Evolutionary conservation across 2,888 invertebrate genomes (phyloP), one percentile per base, ranked within the genome.

Genomic region (Eurytoma californica): DNA sequence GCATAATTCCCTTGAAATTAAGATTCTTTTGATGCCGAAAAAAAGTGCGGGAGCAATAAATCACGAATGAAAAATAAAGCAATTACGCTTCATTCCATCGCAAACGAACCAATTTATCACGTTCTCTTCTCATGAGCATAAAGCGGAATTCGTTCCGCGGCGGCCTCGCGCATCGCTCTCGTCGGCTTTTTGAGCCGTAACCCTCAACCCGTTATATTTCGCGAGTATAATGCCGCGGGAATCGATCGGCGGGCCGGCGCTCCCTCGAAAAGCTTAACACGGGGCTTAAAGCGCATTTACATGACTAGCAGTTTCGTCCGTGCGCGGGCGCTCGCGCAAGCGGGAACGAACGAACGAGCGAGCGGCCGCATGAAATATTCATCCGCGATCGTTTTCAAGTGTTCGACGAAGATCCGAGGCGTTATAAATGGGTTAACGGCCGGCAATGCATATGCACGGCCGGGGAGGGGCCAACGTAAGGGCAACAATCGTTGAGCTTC

Each of bases 331-430:
- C 30, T 4, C 1, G 39, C 5, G 9, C 39, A 9, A 39, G 7
- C 39, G 39, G 3, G 39, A 39, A 39, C 39, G 39, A 39, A n/a
- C 58, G 49, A 12, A 13, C 14, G 55, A 18, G 16, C n/a, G 18
- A 30, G 47, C 28, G 14, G 20, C n/a, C 30, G 67, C 73, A 81
- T 81, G 81, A 79, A 81, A 81, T 81, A 81, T 81, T 81, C 81
- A 81, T 79, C 51, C 49, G 24, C 72, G 79, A 76, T 79, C 69
- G 69, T 79, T 73, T 77, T 79, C 70, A 57, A 79, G 74, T 74
- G 63, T 70, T 65, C 58, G 53, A 66, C 60, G 69, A 53, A 74
- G 79, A 74, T 70, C 30, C 60, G 67, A 61, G 39, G 57, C 55
- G 61, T 75, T 72, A 60, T 75, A 72, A 75, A 79, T 72, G 67